Conservation (phyloP, 1,140 invertebrate genomes). For the Limonius californicus region DNA sequence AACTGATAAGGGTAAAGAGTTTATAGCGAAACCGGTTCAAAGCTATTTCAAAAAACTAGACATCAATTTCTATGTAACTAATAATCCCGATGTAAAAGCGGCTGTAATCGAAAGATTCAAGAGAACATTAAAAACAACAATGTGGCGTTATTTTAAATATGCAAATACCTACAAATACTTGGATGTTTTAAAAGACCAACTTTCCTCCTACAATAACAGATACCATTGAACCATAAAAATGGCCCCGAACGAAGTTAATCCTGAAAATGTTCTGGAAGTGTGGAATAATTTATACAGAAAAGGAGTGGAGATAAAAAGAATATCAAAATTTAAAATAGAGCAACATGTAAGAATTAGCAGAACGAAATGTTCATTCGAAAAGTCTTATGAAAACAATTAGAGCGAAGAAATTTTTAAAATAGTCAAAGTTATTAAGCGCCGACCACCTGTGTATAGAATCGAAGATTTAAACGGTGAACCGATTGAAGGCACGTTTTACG, state of each 20-base stretch:
- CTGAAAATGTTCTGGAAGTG: conserved; percentile 38
- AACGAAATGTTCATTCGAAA: conserved; percentile 30
- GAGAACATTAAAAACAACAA: not conserved
- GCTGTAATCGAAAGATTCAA: conserved; percentile 2
- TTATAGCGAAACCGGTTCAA: not conserved
- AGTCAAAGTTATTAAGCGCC: conserved; percentile 30
- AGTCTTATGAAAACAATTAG: conserved; percentile 40
- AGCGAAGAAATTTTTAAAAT: conserved; percentile 44
- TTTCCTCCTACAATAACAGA: too few relatives aligned
- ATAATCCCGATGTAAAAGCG: not conserved
- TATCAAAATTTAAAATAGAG: conserved; percentile 22
- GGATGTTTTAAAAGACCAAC: too few relatives aligned
- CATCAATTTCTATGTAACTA: not conserved
- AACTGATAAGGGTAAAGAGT: too few relatives aligned
- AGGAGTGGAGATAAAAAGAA: conserved; percentile 17
- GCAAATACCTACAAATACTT: too few relatives aligned
- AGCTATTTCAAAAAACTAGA: not conserved
- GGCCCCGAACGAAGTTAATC: conserved; percentile 37
- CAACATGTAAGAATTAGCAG: conserved; percentile 36
- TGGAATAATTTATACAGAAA: conserved; percentile 20
- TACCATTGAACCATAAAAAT: too few relatives aligned
- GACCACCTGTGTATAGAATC: conserved; percentile 35
- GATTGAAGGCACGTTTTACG: conserved; percentile 37
- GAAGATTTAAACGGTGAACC: too few relatives aligned
- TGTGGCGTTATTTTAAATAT: conserved; percentile 2